Conservation (phyloP, 2,888 invertebrate species). For the Ornithoptera alexandrae region DNA sequence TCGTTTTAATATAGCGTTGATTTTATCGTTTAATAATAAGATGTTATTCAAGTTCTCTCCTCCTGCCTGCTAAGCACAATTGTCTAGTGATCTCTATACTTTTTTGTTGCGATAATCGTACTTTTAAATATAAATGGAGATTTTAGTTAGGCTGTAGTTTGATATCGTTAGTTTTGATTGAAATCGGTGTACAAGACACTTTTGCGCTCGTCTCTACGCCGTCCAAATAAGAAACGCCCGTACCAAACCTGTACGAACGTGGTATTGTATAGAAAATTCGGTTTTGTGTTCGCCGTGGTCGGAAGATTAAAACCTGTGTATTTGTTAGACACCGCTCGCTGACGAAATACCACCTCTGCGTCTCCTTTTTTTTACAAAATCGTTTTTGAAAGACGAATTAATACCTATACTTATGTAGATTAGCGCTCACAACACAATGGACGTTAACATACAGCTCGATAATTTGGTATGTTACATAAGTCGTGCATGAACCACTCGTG, state of each 20-base stretch:
- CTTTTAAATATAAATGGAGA: background rate
- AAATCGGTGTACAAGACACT: constrained; percentile 37
- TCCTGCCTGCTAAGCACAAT: constrained; percentile 6
- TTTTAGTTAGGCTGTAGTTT: constrained; percentile 4
- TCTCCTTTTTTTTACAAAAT: constrained; percentile 60
- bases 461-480: constrained; percentile 72
- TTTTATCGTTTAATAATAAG: constrained; percentile 42
- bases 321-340: constrained; percentile 44
- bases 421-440: constrained; percentile 70
- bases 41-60: constrained; percentile 27
- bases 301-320: constrained; percentile 43
- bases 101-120: constrained; percentile 1
- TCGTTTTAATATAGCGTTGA: constrained; percentile 46
- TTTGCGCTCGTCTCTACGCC: constrained; percentile 42
- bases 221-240: constrained; percentile 34
- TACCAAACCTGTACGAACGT: constrained; percentile 38
- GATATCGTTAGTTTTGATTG: constrained; percentile 13
- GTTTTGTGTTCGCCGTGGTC: constrained; percentile 38
- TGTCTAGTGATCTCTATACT: constrained; percentile 12
- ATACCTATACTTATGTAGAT: constrained; percentile 80
- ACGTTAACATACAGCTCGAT: constrained; percentile 68
- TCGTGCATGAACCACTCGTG: constrained; percentile 62
- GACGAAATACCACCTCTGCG: constrained; percentile 60
- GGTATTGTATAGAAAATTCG: constrained; percentile 66
- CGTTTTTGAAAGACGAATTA: constrained; percentile 76